phyloP scores from a whole-genome alignment of 1,140 invertebrate species.

The Melitaea cinxia region DNA sequence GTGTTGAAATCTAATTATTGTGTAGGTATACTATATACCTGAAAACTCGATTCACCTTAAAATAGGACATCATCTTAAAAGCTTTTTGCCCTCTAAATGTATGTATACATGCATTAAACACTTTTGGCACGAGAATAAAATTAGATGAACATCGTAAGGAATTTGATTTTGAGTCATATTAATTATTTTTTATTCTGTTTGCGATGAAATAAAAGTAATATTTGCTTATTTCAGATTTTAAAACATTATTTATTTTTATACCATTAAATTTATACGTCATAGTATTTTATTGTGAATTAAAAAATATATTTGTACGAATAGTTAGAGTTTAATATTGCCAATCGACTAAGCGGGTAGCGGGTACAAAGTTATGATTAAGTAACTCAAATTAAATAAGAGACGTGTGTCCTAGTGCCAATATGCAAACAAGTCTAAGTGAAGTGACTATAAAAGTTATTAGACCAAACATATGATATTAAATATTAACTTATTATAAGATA shows the following conservation, averaged over 20 bases:
- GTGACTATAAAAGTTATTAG: neutral
- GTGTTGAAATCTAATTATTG: too few relatives aligned
- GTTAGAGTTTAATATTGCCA: neutral
- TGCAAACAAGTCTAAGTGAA: neutral
- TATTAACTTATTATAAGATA: too few relatives aligned
- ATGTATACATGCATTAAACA: constrained; percentile 24
- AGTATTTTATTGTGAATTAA: too few relatives aligned
- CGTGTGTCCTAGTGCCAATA: neutral
- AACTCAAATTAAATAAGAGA: constrained; percentile 2
- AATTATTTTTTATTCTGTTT: neutral
- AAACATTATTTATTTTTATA: neutral
- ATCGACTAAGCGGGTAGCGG: neutral
- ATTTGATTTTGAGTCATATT: neutral
- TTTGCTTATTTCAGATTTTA: neutral
- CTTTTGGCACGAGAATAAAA: constrained; percentile 24
- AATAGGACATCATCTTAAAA: constrained; percentile 60
- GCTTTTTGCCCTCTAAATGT: constrained; percentile 45
- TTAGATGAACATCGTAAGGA: constrained; percentile 12
- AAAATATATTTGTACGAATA: neutral
- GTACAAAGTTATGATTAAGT: neutral
- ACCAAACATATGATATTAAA: too few relatives aligned
- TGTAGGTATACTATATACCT: too few relatives aligned
- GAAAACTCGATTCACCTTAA: constrained; percentile 57
- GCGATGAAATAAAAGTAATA: neutral
- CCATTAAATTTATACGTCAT: neutral